Evolutionary conservation across 2,888 invertebrate species (phyloP).

Genomic region (Tiliacea aurago): DNA sequence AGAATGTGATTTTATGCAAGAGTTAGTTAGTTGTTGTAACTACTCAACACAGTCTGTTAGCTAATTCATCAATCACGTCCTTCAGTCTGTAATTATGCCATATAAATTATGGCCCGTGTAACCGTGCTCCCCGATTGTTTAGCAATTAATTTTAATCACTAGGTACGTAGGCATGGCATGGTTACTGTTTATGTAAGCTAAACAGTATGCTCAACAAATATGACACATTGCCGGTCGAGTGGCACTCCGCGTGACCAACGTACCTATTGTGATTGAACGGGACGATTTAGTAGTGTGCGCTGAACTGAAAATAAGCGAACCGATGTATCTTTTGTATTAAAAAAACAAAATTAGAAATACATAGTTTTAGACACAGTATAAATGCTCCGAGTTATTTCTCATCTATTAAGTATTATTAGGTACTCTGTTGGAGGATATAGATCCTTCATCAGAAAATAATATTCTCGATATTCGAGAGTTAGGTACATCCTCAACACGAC

Average conservation of each 20-base stretch:
- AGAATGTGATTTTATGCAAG: not conserved
- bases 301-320: slow-evolving; percentile 11
- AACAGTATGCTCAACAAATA: slow-evolving; percentile 40
- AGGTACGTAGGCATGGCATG: slow-evolving; percentile 26
- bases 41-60: slow-evolving; percentile 34
- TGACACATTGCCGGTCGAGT: slow-evolving; percentile 43
- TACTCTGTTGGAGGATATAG: not conserved
- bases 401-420: not conserved
- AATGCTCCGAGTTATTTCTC: not conserved
- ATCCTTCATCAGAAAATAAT: slow-evolving; percentile 9
- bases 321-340: not conserved
- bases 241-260: slow-evolving; percentile 1
- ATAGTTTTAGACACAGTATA: not conserved
- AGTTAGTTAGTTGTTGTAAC: slow-evolving; percentile 31
- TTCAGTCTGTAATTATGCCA: slow-evolving; percentile 58
- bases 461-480: slow-evolving; percentile 17
- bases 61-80: slow-evolving; percentile 58
- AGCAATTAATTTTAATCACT: slow-evolving; percentile 62
- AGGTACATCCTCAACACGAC: slow-evolving; percentile 37
- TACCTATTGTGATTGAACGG: slow-evolving; percentile 15
- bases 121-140: slow-evolving; percentile 57
- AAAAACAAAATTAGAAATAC: not conserved
- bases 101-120: slow-evolving; percentile 64
- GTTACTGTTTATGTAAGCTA: slow-evolving; percentile 28
- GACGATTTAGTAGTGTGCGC: slow-evolving; percentile 5